Evolutionary conservation across 2,797 vertebrate species (phyloP).

Genomic region (Enteromius viviparus): DNA sequence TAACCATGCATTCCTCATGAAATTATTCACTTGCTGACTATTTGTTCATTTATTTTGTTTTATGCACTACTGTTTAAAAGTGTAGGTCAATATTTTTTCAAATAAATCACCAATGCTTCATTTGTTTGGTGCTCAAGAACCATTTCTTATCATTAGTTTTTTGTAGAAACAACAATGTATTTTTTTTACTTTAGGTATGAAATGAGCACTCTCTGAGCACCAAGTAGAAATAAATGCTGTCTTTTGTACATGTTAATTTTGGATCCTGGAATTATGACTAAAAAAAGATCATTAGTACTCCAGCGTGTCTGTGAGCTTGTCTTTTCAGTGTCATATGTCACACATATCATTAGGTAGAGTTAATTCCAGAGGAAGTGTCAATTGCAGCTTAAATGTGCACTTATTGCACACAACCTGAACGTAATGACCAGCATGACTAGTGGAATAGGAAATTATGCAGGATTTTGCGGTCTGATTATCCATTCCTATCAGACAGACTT

Average conservation of each 20-base stretch:
- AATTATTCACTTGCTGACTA: not conserved
- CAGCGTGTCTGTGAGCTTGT: conserved; percentile 1
- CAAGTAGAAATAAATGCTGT: not conserved
- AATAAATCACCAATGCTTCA: not conserved
- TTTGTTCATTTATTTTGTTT: not conserved
- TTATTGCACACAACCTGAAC: not conserved
- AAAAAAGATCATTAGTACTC: not conserved
- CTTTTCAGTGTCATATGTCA: not conserved
- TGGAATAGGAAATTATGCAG: conserved; percentile 52
- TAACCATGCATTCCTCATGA: not conserved
- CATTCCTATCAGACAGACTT: conserved; percentile 52
- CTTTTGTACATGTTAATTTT: not conserved
- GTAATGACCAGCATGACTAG: conserved; percentile 39
- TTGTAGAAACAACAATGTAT: too few relatives aligned
- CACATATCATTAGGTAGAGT: not conserved
- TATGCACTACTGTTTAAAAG: not conserved
- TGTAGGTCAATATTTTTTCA: not conserved
- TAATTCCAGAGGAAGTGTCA: conserved; percentile 3
- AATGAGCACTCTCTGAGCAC: not conserved
- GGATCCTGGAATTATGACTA: not conserved
- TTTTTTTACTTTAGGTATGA: not conserved
- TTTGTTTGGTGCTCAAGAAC: not conserved
- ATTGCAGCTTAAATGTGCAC: conserved; percentile 18
- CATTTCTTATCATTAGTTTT: not conserved
- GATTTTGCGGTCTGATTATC: conserved; percentile 54